Base-by-base conservation (phyloP, 2,888 invertebrate genomes). In the Nasonia oneida region DNA sequence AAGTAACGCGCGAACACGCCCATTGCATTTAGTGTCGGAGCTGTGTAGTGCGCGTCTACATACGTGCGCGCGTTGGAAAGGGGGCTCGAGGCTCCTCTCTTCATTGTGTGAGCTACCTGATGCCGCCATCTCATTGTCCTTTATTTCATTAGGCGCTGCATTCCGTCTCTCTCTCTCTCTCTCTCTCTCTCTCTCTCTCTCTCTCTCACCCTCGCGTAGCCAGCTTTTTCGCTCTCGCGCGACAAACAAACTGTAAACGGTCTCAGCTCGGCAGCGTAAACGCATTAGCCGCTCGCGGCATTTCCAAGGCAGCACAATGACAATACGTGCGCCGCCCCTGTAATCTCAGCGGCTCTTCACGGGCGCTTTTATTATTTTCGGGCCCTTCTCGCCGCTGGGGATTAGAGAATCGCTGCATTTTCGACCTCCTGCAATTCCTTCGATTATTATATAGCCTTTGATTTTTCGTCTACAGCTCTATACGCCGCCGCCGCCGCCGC, bases 1-100 rank as follows among this genome's bases (percentile, higher is more conserved):
- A 92, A 92, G 85, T 93, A 93, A 93, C 91, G 91, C 67, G 92
- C 91, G 92, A 92, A 93, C 93, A 92, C 93, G 93, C 93, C 93
- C 93, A 93, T 91, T 93, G 91, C 92, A 93, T 93, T 93, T 93
- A 92, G 23, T 23, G 90, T 89, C 53, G 37, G 37, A 23, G 23
- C 23, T 23, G 23, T 23, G 23, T 23, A 29, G 29, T 29, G 29
- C 29, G 29, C 29, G 1, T 29, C 29, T 29, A 29, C 29, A 1
- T 89, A 89, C 90, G n/a, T 23, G 47, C 37, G 73, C 10, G 57
- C 86, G n/a, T 53, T n/a, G 71, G 57, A n/a, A 23, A n/a, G 57
- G 57, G 57, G 57, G 23, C 53, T 71, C 53, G 10, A 3, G 4
- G 37, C 37, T 50, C 15, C 80, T 50, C 37, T 71, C 71, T 61